Base-by-base conservation (phyloP, 2,113 vertebrate genomes). In the Naja naja region DNA sequence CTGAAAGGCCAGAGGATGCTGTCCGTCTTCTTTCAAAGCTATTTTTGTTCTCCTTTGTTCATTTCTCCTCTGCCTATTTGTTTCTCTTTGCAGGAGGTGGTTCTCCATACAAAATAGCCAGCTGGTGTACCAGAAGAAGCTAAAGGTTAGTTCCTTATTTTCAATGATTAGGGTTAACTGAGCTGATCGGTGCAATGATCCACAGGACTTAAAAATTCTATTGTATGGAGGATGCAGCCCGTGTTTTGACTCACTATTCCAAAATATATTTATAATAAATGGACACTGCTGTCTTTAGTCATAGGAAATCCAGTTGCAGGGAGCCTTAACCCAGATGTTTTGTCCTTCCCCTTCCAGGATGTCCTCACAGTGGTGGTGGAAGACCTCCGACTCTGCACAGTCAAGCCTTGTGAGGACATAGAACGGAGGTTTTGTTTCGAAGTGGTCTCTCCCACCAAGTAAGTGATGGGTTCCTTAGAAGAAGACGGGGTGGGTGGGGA, bases 71-170 rank as follows among this genome's bases (percentile, higher is more conserved):
- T 49, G 47, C 47, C 43, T 20, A 0, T 11, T 87, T 87, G 55
- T 88, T 55, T 93, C 8, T 53, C 47, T 89, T 93, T 88, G 16
- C 91, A 99, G 99, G 97, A 98, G 99, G 91, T 99, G 99, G 99
- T 99, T 99, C 95, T 99, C 99, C 97, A 99, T 99, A 93, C 99
- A 99, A 97, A 99, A 99, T 97, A 99, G 98, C 95, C 99, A 99
- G 97, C 98, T 99, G 97, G 99, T 99, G 39, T 99, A 99, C 97
- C 99, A 99, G 98, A 99, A 99, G 91, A 99, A 99, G 95, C 97
- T 99, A 88, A 99, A 99, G 98, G 99, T 98, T 96, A 96, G 98
- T 23, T 23, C 18, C 74, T 39, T 43, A 4, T 27, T 69, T n/a
- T 3, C 0, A 87, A 3, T 23, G 81, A 45, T 23, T 11, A 0